Percentiles rank a stretch among this genome's conserved stretches.
Conservation (phyloP, 2,113 vertebrate genomes). For the Neotragus pygmaeus region DNA sequence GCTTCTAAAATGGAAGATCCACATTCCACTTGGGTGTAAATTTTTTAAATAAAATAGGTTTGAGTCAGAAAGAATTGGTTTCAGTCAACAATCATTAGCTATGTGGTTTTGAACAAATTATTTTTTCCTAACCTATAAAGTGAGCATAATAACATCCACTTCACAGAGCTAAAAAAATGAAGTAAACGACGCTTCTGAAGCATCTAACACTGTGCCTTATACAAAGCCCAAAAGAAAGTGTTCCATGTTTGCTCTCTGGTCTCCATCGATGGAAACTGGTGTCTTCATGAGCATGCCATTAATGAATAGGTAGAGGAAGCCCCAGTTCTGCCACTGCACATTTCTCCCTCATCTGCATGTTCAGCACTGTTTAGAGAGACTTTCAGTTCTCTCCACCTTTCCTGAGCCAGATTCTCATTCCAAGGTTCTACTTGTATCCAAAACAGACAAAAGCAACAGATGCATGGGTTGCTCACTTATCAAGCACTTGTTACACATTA, state of each 20-base stretch:
- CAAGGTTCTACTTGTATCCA: background rate
- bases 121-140: background rate
- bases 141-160: background rate
- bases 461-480: background rate
- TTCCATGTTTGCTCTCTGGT: background rate
- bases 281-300: background rate
- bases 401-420: background rate
- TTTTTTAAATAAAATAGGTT: background rate
- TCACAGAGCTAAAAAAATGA: background rate
- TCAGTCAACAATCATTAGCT: background rate
- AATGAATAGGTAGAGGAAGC: background rate
- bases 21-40: background rate
- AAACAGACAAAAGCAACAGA: background rate
- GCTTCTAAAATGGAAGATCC: background rate
- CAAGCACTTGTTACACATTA: background rate
- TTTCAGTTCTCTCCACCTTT: background rate
- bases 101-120: background rate
- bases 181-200: background rate
- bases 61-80: background rate
- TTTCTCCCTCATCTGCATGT: background rate
- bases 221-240: background rate
- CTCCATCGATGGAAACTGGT: background rate
- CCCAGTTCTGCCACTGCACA: background rate
- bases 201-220: background rate
- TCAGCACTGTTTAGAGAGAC: background rate